Percentiles rank a stretch among this genome's conserved stretches.
These are phyloP conservation scores for Diarsia brunnea DNA, from an alignment of 2,888 invertebrate genomes.

Conservation along the genomic window DNA sequence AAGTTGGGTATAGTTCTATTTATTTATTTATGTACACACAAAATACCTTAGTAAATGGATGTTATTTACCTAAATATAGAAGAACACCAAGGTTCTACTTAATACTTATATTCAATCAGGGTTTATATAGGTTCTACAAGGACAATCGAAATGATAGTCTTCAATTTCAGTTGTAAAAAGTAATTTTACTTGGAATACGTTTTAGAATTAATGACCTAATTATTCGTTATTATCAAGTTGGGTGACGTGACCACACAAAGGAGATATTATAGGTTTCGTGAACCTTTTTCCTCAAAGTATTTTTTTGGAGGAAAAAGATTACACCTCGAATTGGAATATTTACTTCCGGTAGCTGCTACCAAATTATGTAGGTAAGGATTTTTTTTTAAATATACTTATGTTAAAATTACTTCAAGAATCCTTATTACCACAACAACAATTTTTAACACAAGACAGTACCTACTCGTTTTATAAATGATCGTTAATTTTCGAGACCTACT, in stretches of 20 bases:
- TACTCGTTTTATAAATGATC: not conserved
- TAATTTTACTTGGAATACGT: not conserved
- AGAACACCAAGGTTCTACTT: not conserved
- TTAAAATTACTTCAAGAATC: not conserved
- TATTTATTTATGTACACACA: not conserved
- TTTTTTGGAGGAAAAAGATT: not conserved
- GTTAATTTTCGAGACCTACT: conserved; percentile 5
- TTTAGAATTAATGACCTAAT: not conserved
- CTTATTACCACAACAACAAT: not conserved
- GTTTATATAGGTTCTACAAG: not conserved
- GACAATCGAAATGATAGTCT: conserved; percentile 5
- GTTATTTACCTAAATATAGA: not conserved
- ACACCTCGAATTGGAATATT: not conserved
- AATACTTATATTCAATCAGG: not conserved
- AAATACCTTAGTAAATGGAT: not conserved
- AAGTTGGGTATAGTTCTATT: conserved; percentile 1
- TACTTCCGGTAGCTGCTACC: not conserved
- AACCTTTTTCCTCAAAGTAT: conserved; percentile 6
- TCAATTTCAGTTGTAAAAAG: not conserved
- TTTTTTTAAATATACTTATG: not conserved
- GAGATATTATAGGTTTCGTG: not conserved
- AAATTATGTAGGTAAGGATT: not conserved
- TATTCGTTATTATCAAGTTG: not conserved
- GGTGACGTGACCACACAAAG: not conserved
- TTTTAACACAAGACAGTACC: not conserved